phyloP scores from a whole-genome alignment of 1,140 invertebrate species.

The Formica exsecta region DNA sequence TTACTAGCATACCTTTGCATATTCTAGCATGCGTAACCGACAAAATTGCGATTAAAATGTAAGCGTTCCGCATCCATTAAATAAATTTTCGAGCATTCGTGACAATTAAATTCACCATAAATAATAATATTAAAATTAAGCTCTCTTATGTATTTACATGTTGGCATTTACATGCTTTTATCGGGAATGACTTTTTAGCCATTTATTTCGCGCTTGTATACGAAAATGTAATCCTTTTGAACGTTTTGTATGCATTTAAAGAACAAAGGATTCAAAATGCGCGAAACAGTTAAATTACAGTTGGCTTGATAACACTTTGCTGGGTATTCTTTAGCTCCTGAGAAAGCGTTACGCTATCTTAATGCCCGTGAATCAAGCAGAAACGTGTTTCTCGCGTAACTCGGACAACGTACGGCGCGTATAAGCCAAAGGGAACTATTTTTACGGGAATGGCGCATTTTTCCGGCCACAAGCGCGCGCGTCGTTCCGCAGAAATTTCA shows the following conservation, averaged over 20 bases:
- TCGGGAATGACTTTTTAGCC: constrained; percentile 7
- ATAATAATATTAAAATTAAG: constrained; percentile 41
- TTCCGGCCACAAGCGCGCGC: constrained; percentile 16
- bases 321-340: constrained; percentile 14
- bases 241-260: constrained; percentile 1
- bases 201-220: neutral
- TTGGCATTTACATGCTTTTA: neutral
- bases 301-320: constrained; percentile 19
- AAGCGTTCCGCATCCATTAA: constrained; percentile 21
- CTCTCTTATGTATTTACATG: constrained; percentile 13
- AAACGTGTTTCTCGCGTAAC: constrained; percentile 23
- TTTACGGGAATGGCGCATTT: constrained; percentile 37
- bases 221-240: neutral
- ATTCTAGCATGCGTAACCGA: constrained; percentile 35
- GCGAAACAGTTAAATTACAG: constrained; percentile 46
- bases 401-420: constrained; percentile 13
- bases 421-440: constrained; percentile 28
- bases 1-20: constrained; percentile 43
- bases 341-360: constrained; percentile 20
- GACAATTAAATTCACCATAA: constrained; percentile 26
- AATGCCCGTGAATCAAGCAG: constrained; percentile 40
- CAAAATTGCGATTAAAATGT: constrained; percentile 45
- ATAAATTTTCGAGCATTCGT: constrained; percentile 34
- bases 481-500: constrained; percentile 69
- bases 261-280: constrained; percentile 46